Evolutionary conservation across 2,797 vertebrate genomes (phyloP).

Genomic region (Acipenser transmontanus): DNA sequence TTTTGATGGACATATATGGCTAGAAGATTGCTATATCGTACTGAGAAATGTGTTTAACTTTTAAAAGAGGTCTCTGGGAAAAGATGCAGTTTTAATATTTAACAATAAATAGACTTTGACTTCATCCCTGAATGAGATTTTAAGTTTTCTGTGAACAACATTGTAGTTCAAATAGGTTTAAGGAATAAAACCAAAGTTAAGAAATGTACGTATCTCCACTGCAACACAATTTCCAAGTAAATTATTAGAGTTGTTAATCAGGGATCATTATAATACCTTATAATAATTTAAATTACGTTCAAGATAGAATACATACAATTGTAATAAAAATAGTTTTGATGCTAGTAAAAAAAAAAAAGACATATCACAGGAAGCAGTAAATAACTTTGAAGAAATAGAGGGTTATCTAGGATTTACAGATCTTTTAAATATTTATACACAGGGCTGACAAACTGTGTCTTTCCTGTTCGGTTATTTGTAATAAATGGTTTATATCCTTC

Average conservation of each 20-base stretch:
- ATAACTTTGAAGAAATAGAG: constrained; percentile 44
- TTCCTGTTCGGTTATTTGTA: constrained; percentile 28
- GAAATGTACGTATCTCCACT: too few species aligned
- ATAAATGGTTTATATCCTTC: constrained; percentile 49
- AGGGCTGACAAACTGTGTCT: constrained; percentile 41
- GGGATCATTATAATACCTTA: constrained; percentile 25
- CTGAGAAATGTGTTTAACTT: too few species aligned
- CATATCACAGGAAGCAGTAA: constrained; percentile 51
- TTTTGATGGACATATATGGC: too few species aligned
- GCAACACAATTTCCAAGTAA: too few species aligned
- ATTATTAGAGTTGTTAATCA: constrained; percentile 1
- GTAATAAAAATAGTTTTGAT: constrained; percentile 20
- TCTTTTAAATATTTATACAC: constrained; percentile 68
- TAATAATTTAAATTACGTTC: constrained; percentile 16
- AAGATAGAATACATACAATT: constrained; percentile 1
- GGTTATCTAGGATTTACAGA: constrained; percentile 52
- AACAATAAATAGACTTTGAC: too few species aligned
- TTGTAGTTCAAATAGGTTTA: too few species aligned
- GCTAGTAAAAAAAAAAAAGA: constrained; percentile 33
- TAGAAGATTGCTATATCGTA: too few species aligned
- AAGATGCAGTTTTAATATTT: too few species aligned
- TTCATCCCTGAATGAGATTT: too few species aligned
- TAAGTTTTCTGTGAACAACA: too few species aligned
- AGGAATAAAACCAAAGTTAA: too few species aligned
- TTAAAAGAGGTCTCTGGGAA: too few species aligned